Percentiles rank a stretch among this genome's conserved stretches.
These are phyloP conservation scores for Oophaga pumilio DNA, from an alignment of 2,113 vertebrate genomes.

Conservation along the genomic window DNA sequence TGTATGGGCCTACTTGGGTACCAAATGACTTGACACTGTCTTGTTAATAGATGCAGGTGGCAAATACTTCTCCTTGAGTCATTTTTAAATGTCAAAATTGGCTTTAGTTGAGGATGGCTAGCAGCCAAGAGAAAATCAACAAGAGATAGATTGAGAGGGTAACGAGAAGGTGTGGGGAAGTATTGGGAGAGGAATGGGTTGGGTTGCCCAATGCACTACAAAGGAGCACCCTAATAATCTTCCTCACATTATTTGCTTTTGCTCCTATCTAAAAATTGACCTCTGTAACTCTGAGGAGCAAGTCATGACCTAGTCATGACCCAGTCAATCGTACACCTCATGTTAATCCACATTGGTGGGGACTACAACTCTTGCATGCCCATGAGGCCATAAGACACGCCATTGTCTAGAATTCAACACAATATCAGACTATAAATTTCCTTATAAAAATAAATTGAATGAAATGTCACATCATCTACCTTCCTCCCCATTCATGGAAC, in stretches of 20 bases:
- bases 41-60: constrained; percentile 20
- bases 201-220: constrained; percentile 43
- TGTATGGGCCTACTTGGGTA: not conserved
- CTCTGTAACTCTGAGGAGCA: not conserved
- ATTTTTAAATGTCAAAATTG: constrained; percentile 49
- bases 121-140: constrained; percentile 31
- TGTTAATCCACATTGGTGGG: not conserved
- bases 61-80: constrained; percentile 4
- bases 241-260: not conserved
- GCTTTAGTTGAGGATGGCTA: constrained; percentile 2
- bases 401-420: not conserved
- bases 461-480: not conserved
- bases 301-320: not conserved
- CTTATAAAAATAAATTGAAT: not conserved
- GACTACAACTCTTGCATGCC: not conserved
- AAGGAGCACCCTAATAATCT: constrained; percentile 20
- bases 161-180: not conserved
- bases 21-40: constrained; percentile 14
- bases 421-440: not conserved
- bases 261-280: not conserved
- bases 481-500: not conserved
- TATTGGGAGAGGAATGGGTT: constrained; percentile 9
- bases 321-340: not conserved
- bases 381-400: not conserved
- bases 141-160: constrained; percentile 11